Conservation (phyloP, 2,888 invertebrate genomes). For the Macrosoma leucophasiata region DNA sequence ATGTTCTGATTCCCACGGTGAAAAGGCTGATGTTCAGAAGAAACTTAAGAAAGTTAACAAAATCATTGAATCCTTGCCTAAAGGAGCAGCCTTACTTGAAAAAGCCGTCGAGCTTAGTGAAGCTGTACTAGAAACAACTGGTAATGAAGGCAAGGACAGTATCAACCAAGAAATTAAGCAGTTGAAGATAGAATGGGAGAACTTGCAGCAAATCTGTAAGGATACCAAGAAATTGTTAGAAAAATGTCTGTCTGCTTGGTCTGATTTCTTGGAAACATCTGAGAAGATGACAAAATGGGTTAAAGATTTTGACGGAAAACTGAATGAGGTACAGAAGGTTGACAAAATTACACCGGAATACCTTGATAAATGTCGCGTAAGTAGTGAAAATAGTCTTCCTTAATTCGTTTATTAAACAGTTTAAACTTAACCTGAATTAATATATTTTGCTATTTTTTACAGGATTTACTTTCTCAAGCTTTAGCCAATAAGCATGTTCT, state of each 20-base stretch:
- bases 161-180: slow-evolving; percentile 89
- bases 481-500: slow-evolving; percentile 83
- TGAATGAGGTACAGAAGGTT: slow-evolving; percentile 79
- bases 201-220: slow-evolving; percentile 82
- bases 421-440: neutral
- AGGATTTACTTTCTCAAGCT: slow-evolving; percentile 84
- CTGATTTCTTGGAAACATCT: slow-evolving; percentile 83
- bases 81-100: slow-evolving; percentile 82
- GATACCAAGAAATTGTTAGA: slow-evolving; percentile 85
- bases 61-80: slow-evolving; percentile 80
- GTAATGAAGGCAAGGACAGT: slow-evolving; percentile 87
- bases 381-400: slow-evolving; percentile 30
- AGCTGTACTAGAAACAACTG: slow-evolving; percentile 84
- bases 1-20: slow-evolving; percentile 91
- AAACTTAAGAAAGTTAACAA: slow-evolving; percentile 85
- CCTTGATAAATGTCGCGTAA: slow-evolving; percentile 83
- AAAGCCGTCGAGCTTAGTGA: slow-evolving; percentile 84
- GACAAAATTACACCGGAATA: slow-evolving; percentile 87
- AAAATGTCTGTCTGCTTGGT: slow-evolving; percentile 87
- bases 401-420: slow-evolving; percentile 5
- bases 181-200: slow-evolving; percentile 88
- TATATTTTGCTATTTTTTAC: slow-evolving; percentile 24
- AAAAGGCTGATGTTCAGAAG: slow-evolving; percentile 84
- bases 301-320: slow-evolving; percentile 79
- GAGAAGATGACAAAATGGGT: slow-evolving; percentile 86